Conservation (phyloP, 2,888 invertebrate genomes). For the Monoplex corrugatus region DNA sequence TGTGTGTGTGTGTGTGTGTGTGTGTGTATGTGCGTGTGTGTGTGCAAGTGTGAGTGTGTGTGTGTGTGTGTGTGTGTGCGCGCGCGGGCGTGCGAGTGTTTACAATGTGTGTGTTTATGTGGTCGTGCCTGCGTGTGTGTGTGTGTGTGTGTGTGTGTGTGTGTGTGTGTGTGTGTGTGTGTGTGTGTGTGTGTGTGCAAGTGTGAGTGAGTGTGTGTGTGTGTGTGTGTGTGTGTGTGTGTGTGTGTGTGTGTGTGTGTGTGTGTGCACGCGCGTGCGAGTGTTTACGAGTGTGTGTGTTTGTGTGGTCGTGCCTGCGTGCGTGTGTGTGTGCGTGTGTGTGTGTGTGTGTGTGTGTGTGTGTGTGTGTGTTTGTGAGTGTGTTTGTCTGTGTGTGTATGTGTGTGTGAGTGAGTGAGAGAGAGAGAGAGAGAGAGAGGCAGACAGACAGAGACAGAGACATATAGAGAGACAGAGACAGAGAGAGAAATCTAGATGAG, state of each 20-base stretch:
- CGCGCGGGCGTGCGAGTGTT: not conserved
- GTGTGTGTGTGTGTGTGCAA: conserved; percentile 7
- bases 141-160: not conserved
- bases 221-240: not conserved
- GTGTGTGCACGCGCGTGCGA: too few relatives aligned
- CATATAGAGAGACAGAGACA: too few relatives aligned
- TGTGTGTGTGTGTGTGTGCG: conserved; percentile 8
- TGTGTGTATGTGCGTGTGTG: not conserved
- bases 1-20: too few relatives aligned
- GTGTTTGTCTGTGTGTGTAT: not conserved
- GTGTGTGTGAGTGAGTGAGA: not conserved
- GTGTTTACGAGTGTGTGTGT: too few relatives aligned
- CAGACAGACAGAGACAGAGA: too few relatives aligned
- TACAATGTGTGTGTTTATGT: not conserved
- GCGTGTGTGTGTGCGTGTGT: not conserved
- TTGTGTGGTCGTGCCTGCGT: too few relatives aligned
- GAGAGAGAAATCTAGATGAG: too few relatives aligned
- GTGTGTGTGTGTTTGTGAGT: not conserved
- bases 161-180: not conserved
- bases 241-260: too few relatives aligned
- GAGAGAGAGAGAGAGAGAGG: not conserved
- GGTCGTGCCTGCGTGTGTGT: not conserved
- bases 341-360: not conserved
- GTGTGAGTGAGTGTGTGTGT: not conserved
- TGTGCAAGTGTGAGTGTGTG: not conserved